Percentiles rank a stretch among this genome's conserved stretches.
Evolutionary conservation across 2,797 vertebrate genomes (phyloP).

Genomic region (Pantherophis alleghaniensis): DNA sequence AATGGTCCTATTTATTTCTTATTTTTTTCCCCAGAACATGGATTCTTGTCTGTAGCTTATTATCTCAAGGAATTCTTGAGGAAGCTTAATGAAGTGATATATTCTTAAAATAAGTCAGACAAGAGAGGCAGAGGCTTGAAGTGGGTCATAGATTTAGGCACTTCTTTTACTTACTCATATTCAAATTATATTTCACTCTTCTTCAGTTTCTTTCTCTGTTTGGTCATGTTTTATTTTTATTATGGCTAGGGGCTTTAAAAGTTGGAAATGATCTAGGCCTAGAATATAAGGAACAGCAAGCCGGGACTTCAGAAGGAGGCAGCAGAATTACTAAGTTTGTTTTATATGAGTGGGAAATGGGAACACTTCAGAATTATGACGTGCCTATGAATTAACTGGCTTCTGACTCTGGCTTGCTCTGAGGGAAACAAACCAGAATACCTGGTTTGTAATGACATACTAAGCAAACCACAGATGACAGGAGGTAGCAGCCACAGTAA

Average conservation of each 20-base stretch:
- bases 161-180: not conserved
- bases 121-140: not conserved
- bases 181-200: not conserved
- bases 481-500: not conserved
- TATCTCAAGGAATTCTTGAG: not conserved
- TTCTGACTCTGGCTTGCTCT: not conserved
- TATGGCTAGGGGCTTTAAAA: not conserved
- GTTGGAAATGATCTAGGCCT: not conserved
- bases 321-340: not conserved
- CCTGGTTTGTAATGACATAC: not conserved
- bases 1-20: not conserved
- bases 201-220: not conserved
- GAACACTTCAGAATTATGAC: not conserved
- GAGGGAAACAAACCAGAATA: not conserved
- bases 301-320: not conserved
- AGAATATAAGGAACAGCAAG: not conserved
- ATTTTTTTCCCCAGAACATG: not conserved
- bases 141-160: not conserved
- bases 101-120: not conserved
- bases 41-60: not conserved
- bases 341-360: not conserved
- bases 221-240: not conserved
- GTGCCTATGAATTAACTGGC: not conserved
- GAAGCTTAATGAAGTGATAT: not conserved
- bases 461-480: not conserved